Evolutionary conservation across 2,113 vertebrate species (phyloP).

Genomic region (Potamarius usumacintae): DNA sequence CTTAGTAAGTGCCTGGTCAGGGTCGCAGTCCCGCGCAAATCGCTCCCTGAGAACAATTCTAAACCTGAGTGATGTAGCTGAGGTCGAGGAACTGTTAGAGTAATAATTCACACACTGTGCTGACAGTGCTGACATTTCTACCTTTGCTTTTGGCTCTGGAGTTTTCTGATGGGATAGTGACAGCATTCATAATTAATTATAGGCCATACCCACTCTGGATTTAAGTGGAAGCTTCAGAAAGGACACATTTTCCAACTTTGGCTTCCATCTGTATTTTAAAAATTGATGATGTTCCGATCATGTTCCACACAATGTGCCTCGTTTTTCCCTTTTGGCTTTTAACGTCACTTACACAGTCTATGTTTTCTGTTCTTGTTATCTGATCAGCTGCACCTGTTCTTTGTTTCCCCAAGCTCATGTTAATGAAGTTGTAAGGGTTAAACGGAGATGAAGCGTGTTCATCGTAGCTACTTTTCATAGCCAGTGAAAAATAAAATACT

Average conservation of each 20-base stretch:
- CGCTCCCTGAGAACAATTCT: neutral
- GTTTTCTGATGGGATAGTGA: too few relatives aligned
- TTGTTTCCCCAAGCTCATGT: neutral
- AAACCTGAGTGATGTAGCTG: neutral
- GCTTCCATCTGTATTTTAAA: neutral
- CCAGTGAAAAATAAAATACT: conserved; percentile 23
- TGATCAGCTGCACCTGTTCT: neutral
- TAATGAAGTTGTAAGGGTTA: neutral
- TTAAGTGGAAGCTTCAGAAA: neutral
- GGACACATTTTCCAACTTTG: neutral
- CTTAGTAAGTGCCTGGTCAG: too few relatives aligned
- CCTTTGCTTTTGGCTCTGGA: neutral
- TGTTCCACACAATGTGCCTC: neutral
- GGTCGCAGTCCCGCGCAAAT: neutral
- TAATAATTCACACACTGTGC: too few relatives aligned
- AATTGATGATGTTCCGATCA: neutral
- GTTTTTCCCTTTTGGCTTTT: neutral
- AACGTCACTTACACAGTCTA: neutral
- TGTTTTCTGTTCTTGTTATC: too few relatives aligned
- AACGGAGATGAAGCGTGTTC: neutral
- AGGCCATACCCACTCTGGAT: neutral
- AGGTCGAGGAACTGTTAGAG: neutral
- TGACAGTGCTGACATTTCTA: too few relatives aligned
- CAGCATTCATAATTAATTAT: neutral
- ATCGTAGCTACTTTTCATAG: conserved; percentile 1